A percentile compares a stretch with the other conserved stretches of the same genome.
phyloP scores from a whole-genome alignment of 2,888 invertebrate genomes.

The Nephrotoma appendiculata region DNA sequence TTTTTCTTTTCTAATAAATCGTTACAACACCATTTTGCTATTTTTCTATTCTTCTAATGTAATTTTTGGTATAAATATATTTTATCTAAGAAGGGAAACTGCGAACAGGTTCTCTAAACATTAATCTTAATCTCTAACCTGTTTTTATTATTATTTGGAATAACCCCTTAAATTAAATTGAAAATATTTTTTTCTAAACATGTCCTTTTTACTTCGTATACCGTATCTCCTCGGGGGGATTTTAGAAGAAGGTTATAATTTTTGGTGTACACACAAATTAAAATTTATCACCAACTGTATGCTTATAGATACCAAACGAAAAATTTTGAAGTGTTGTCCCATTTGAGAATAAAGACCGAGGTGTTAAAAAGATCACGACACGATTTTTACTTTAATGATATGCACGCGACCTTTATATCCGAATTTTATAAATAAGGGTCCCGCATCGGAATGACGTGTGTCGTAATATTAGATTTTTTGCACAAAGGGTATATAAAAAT shows the following conservation, averaged over 20 bases:
- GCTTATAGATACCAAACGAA: too few relatives aligned
- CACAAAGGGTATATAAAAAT: not conserved
- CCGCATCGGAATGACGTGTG: not conserved
- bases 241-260: not conserved
- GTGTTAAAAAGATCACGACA: not conserved
- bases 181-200: not conserved
- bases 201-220: not conserved
- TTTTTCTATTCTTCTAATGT: not conserved
- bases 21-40: not conserved
- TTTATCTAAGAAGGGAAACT: not conserved
- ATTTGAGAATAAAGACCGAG: not conserved
- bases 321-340: not conserved
- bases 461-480: not conserved
- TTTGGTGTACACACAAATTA: not conserved
- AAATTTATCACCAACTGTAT: not conserved
- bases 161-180: not conserved
- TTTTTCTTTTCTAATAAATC: not conserved
- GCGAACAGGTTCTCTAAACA: not conserved
- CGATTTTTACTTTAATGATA: not conserved
- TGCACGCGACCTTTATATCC: not conserved
- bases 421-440: not conserved
- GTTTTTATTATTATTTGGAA: not conserved
- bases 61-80: not conserved
- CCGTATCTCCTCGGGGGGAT: not conserved
- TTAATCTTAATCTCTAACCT: not conserved